Evolutionary conservation across 2,888 invertebrate species (phyloP).

Genomic region (Clostera curtula): DNA sequence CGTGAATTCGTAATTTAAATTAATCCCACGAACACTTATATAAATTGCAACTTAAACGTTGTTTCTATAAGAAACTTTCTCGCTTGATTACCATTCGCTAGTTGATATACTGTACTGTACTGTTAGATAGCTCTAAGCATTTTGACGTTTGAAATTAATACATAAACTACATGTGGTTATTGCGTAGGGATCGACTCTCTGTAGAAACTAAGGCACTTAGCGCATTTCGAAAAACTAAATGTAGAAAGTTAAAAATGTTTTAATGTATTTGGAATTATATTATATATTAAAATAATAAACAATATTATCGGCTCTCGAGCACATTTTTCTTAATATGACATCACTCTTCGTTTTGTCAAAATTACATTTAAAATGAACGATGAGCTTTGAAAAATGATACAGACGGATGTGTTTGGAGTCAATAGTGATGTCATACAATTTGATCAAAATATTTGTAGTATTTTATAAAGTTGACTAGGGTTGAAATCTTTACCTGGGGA

Average conservation of each 20-base stretch:
- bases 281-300: conserved; percentile 20
- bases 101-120: too few relatives aligned
- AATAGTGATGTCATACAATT: too few relatives aligned
- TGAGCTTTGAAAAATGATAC: too few relatives aligned
- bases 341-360: too few relatives aligned
- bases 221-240: conserved; percentile 30
- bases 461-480: conserved; percentile 44
- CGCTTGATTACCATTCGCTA: conserved; percentile 4
- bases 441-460: conserved; percentile 49
- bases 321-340: too few relatives aligned
- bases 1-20: too few relatives aligned
- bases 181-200: conserved; percentile 42
- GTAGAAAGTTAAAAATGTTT: conserved; percentile 30
- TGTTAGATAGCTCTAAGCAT: too few relatives aligned
- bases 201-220: conserved; percentile 37
- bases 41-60: background rate
- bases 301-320: too few relatives aligned
- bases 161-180: conserved; percentile 20
- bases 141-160: conserved; percentile 32
- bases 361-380: too few relatives aligned
- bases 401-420: too few relatives aligned
- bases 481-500: conserved; percentile 27
- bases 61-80: background rate
- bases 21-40: too few relatives aligned
- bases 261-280: conserved; percentile 26